Conservation (phyloP, 2,888 invertebrate genomes). For the Cybosia mesomella region DNA sequence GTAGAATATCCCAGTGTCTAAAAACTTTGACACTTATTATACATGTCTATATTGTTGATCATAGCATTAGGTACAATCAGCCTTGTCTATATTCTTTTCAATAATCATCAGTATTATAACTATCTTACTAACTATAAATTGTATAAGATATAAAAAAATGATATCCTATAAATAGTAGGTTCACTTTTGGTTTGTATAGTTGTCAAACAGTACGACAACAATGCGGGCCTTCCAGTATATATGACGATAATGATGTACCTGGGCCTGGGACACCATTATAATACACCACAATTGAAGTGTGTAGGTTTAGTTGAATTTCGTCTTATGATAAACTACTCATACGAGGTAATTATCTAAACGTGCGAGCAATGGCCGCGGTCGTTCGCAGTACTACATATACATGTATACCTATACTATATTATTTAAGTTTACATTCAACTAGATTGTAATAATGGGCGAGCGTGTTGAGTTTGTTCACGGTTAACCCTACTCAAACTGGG, state of each 20-base stretch:
- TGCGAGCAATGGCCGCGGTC: not conserved
- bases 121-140: too few species aligned
- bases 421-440: not conserved
- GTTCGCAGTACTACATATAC: not conserved
- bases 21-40: too few species aligned
- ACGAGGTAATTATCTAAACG: not conserved
- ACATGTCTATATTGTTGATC: too few species aligned
- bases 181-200: too few species aligned
- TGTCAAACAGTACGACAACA: not conserved
- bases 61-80: too few species aligned
- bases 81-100: too few species aligned
- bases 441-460: not conserved
- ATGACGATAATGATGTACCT: not conserved
- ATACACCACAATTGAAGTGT: not conserved
- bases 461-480: not conserved
- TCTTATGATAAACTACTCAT: constrained; percentile 4
- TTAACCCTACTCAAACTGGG: constrained; percentile 6
- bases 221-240: not conserved
- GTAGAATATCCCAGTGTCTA: too few species aligned
- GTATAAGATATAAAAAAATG: too few species aligned
- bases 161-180: too few species aligned
- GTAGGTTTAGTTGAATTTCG: constrained; percentile 1
- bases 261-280: not conserved
- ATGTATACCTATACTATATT: not conserved
- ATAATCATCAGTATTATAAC: too few species aligned